Conservation (phyloP, 1,140 invertebrate species). For the Meloidogyne hapla region DNA sequence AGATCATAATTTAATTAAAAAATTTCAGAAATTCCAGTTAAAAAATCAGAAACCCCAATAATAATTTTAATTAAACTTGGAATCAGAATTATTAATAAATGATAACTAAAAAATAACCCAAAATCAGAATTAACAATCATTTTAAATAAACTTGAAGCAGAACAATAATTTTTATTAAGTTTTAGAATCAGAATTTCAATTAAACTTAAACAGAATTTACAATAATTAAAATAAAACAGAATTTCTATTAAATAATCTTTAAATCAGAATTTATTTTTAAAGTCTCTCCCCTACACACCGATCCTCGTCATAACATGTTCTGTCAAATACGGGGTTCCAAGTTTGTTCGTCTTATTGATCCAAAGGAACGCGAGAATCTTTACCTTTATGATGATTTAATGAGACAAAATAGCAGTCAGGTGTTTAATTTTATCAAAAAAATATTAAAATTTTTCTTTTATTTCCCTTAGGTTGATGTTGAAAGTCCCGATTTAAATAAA, state of each 20-base stretch:
- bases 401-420: conserved; percentile 43
- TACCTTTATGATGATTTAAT: conserved; percentile 49
- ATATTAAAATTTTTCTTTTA: neutral
- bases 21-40: too few relatives aligned
- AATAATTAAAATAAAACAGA: neutral
- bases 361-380: conserved; percentile 27
- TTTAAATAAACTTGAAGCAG: too few relatives aligned
- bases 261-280: conserved; percentile 6
- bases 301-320: conserved; percentile 88
- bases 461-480: conserved; percentile 46
- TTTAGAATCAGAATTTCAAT: too few relatives aligned
- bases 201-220: too few relatives aligned
- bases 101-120: too few relatives aligned
- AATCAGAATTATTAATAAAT: too few relatives aligned
- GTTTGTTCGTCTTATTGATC: conserved; percentile 53
- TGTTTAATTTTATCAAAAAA: conserved; percentile 12
- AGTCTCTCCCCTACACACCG: conserved; percentile 87
- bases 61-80: too few relatives aligned
- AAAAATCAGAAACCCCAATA: too few relatives aligned
- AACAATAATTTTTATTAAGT: too few relatives aligned
- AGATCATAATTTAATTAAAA: too few relatives aligned
- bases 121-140: too few relatives aligned
- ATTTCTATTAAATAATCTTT: neutral
- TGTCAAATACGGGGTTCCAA: conserved; percentile 58
- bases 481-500: conserved; percentile 42